phyloP scores from a whole-genome alignment of 37 sponge, comb jelly and placozoan species.

The Axinella damicornis region DNA sequence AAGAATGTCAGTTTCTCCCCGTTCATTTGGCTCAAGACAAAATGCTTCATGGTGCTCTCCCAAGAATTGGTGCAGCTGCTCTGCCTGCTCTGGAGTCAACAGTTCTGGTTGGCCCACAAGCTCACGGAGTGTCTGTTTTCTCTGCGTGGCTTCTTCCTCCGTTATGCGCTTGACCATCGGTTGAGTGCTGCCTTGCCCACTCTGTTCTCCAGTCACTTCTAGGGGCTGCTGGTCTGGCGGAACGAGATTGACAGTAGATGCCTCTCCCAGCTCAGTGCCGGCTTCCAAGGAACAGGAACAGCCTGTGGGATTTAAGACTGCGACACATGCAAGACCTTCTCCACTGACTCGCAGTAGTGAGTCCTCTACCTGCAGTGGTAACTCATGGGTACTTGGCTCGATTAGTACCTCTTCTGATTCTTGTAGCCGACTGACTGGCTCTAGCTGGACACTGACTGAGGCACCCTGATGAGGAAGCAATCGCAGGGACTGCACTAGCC shows the following conservation, averaged over 20 bases:
- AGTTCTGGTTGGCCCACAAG: background rate
- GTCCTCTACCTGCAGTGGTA: background rate
- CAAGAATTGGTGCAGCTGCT: background rate
- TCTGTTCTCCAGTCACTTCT: background rate
- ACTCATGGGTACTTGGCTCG: background rate
- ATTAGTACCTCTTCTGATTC: background rate
- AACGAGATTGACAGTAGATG: background rate
- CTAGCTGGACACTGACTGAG: background rate
- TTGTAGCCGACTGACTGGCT: background rate
- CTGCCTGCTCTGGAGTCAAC: background rate
- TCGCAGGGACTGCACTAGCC: background rate
- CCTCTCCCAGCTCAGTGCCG: background rate
- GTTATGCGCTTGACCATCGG: no score
- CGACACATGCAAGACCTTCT: conserved; percentile 6
- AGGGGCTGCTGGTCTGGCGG: background rate
- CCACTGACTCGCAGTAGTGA: background rate
- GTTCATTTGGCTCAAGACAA: background rate
- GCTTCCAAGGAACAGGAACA: background rate
- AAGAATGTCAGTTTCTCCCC: conserved; percentile 9
- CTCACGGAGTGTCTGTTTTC: no score
- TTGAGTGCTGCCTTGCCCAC: background rate
- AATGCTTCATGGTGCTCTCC: background rate
- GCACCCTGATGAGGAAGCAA: conserved; percentile 15
- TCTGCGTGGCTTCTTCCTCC: no score
- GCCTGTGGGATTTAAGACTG: conserved; percentile 13